Conservation (phyloP, 92 coral and sea anemone genomes). For the Zoanthus sociatus region DNA sequence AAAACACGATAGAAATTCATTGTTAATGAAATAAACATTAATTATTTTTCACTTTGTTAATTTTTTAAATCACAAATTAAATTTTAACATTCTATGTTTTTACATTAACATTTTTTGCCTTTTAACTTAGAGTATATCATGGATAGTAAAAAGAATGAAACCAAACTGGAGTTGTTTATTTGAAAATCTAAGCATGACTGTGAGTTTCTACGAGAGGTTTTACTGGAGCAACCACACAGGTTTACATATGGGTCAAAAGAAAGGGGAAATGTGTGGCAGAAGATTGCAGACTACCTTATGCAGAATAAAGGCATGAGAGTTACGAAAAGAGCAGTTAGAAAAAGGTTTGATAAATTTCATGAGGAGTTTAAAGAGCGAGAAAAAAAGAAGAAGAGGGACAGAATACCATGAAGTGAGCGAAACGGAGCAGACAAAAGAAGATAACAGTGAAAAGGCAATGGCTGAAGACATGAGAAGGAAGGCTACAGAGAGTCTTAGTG, state of each 20-base stretch:
- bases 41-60: constrained; percentile 1
- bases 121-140: constrained; percentile 1
- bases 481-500: constrained; percentile 55
- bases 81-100: constrained; percentile 16
- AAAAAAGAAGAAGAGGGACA: constrained; percentile 55
- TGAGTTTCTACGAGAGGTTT: constrained; percentile 26
- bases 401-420: constrained; percentile 52
- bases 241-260: constrained; percentile 46
- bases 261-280: constrained; percentile 48
- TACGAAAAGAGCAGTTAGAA: constrained; percentile 40
- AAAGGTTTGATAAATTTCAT: constrained; percentile 55
- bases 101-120: background rate
- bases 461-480: constrained; percentile 50
- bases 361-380: constrained; percentile 51
- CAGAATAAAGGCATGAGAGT: constrained; percentile 49
- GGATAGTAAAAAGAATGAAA: constrained; percentile 17
- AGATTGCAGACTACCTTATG: constrained; percentile 40
- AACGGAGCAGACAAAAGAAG: constrained; percentile 35
- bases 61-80: background rate
- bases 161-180: constrained; percentile 41
- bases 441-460: constrained; percentile 45
- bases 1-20: background rate
- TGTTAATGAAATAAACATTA: constrained; percentile 3
- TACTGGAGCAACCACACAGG: constrained; percentile 50
- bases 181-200: constrained; percentile 32